phyloP scores from a whole-genome alignment of 1,140 invertebrate species.

The Gryon sp. region DNA sequence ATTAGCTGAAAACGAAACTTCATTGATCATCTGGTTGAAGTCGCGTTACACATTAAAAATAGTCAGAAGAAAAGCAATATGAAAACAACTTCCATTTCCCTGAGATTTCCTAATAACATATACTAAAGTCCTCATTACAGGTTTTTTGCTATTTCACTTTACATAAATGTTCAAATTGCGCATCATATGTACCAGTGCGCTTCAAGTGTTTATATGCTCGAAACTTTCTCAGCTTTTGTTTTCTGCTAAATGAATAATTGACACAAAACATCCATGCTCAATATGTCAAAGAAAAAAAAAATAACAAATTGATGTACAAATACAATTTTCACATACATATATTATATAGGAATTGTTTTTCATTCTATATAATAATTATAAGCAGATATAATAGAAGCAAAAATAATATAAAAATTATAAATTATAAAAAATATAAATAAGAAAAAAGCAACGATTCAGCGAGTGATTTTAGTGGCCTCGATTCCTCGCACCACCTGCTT shows the following conservation, averaged over 20 bases:
- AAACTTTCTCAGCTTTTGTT: constrained; percentile 55
- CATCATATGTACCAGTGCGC: constrained; percentile 6
- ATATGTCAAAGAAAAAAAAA: too few species aligned
- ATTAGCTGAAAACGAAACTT: background rate
- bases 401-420: too few species aligned
- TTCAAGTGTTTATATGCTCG: constrained; percentile 25
- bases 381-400: too few species aligned
- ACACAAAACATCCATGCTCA: constrained; percentile 25
- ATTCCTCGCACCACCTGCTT: constrained; percentile 61
- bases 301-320: too few species aligned
- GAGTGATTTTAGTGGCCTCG: constrained; percentile 52
- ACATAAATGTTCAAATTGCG: constrained; percentile 32
- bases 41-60: too few species aligned
- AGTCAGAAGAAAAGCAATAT: constrained; percentile 1
- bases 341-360: too few species aligned
- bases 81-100: constrained; percentile 13
- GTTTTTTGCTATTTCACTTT: constrained; percentile 26
- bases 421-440: constrained; percentile 9
- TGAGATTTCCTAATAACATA: constrained; percentile 13
- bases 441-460: constrained; percentile 36
- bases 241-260: constrained; percentile 47
- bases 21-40: too few species aligned
- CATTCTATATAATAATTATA: constrained; percentile 35
- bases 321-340: too few species aligned
- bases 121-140: constrained; percentile 13